phyloP scores from a whole-genome alignment of 2,888 invertebrate genomes.

The Sminthurinus aureus region DNA sequence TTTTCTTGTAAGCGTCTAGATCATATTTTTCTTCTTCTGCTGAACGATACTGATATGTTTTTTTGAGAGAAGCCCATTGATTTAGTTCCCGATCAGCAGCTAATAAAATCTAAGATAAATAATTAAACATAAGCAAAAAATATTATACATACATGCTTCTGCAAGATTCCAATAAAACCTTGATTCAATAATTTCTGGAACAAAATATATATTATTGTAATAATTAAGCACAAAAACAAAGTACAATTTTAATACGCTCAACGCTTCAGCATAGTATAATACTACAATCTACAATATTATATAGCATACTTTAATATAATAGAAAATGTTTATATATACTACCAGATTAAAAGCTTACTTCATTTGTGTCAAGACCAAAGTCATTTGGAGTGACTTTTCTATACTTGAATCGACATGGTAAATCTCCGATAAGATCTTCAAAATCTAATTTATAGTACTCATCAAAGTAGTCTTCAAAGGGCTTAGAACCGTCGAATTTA shows the following conservation, averaged over 20 bases:
- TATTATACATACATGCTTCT: constrained; percentile 4
- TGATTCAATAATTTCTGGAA: not conserved
- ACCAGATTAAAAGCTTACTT: constrained; percentile 69
- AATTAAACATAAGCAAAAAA: constrained; percentile 25
- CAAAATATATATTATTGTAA: not conserved
- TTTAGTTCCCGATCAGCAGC: constrained; percentile 95
- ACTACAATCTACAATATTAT: no score
- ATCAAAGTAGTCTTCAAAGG: constrained; percentile 87
- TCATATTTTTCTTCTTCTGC: constrained; percentile 83
- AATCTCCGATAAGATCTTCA: constrained; percentile 92
- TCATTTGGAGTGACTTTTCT: constrained; percentile 86
- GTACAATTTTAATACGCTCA: not conserved
- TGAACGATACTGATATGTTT: constrained; percentile 78
- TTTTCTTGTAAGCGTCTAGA: constrained; percentile 75
- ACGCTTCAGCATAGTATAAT: no score
- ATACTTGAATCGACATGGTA: constrained; percentile 93
- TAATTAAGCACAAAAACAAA: not conserved
- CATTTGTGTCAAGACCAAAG: constrained; percentile 89
- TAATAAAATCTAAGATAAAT: constrained; percentile 75
- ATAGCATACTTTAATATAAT: not conserved
- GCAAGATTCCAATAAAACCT: not conserved
- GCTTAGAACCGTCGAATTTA: constrained; percentile 75
- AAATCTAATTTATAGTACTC: constrained; percentile 95
- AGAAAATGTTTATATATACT: constrained; percentile 25
- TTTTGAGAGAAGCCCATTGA: constrained; percentile 92